Evolutionary conservation across 1,140 invertebrate species (phyloP), one percentile per base, ranked within the genome.

Genomic region (Diploscapter pachys): DNA sequence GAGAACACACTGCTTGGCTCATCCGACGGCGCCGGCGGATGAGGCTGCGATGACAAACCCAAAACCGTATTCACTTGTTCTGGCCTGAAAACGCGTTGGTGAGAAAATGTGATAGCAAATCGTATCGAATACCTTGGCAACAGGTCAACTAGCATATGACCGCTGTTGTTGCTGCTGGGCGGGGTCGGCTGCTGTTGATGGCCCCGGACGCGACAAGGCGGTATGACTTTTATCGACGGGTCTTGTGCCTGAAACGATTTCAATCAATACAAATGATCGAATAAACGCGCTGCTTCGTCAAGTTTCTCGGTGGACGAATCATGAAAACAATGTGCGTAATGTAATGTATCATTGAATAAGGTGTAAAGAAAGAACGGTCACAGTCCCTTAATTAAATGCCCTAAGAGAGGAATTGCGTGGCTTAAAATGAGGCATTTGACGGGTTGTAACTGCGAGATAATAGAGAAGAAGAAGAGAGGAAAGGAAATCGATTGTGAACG

Each of bases 141-240:
- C 4, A 66, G 73, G n/a, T 54, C 63, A 11, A 54, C 53, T 9
- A 64, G 64, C 57, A 74, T 65, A 3, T 66, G 66, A 48, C 64
- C 73, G 5, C 63, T 74, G 51, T 49, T 72, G n/a, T 63, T 31
- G 59, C 53, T 64, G 71, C 31, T 65, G n/a, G 61, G n/a, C n/a
- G 61, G 13, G 3, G 51, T 73, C 65, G 54, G 51, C 9, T 57
- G 51, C 3, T 5, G 5, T 3, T 57, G n/a, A n/a, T 72, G 48
- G 8, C 13, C 11, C 5, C 50, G 71, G 49, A 67, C 63, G 31
- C 70, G 63, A 31, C 68, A 77, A 48, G 77, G 64, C 2, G 71
- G 71, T 11, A 74, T 80, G 53, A 72, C 63, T 63, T 78, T 78
- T 65, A 78, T 72, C 2, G 77, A 64, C 6, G 77, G 72, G 72